Evolutionary conservation across 1,140 invertebrate species (phyloP), one percentile per base, ranked within the genome.

Genomic region (Heliothis virescens): DNA sequence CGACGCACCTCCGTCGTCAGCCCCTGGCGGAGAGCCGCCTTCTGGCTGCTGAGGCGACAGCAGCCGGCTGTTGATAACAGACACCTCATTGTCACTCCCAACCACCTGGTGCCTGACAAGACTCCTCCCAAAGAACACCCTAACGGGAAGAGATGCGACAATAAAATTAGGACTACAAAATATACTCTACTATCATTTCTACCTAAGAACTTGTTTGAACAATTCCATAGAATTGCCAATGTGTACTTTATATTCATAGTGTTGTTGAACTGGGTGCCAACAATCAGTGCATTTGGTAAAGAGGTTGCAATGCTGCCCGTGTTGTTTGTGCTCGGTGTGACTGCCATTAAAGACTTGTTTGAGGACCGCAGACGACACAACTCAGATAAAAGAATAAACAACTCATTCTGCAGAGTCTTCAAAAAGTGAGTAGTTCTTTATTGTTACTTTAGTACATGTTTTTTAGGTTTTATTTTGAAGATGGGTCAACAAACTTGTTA

Each of bases 181-280:
- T 99, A 99, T 92, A 99, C 98, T 7, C 87, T 98, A 48, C 95
- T 99, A 48, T 99, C 98, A 87, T 99, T 99, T 95, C 95, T 99
- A 86, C 99, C 99, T 12, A 98, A 99, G 92, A 99, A 99, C 95
- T 94, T 99, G 26, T 96, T 99, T 91, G 99, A 99, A 95, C 99
- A 99, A 95, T 99, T 99, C 95, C 98, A 99, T 94, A 96, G 98
- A 41, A 98, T 99, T 89, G 99, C 99, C 53, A 99, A 99, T 96
- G 95, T 99, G 81, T 99, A 99, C 95, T 99, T 99, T 95, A 97
- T 99, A 88, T 98, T 99, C 90, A 99, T 99, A 86, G 98, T 99
- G 75, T 95, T 99, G 80, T 95, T 99, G 59, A 99, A 99, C 95
- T 99, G 98, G 98, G 97, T 99, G 86, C 98, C 98, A 7, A 96